Evolutionary conservation across 2,888 invertebrate species (phyloP), one percentile per base, ranked within the genome.

Genomic region (Platycnemis pennipes): DNA sequence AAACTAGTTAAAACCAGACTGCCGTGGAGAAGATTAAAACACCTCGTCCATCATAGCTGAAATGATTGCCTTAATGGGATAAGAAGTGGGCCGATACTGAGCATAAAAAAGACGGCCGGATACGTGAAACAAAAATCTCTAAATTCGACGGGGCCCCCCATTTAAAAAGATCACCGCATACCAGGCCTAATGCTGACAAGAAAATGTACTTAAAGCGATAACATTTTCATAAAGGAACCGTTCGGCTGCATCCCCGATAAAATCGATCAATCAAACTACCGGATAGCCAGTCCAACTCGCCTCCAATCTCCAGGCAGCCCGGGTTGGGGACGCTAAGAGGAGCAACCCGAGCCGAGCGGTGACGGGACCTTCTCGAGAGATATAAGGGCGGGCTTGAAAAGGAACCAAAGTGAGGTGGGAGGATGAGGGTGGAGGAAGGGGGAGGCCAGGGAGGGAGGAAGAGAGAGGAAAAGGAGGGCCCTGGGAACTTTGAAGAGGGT

Each of bases 401-500:
- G 37, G 77, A 77, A 77, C 77, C 77, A 16, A 37, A 8, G 22
- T 3, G 63, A 63, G 63, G 5, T 42, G 13, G 19, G 86, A 42
- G 86, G 86, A 42, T 16, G 86, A 42, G 42, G 16, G 37, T 0
- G 37, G 88, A 7, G 56, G 89, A 22, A 31, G 26, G 42, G 42
- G 53, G 42, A 16, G 89, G 89, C 42, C 26, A 37, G 37, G 42
- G 42, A 22, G 19, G 86, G 53, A 13, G 19, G 16, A 42, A 42
- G 42, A 44, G 26, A 63, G n/a, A 89, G 53, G 53, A 53, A 89
- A 42, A 89, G 53, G 56, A 42, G 53, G 91, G 91, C 44, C 91
- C 44, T 42, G 26, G 91, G 42, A 56, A 56, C 53, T 22, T 53
- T 91, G 91, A 91, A 69, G 91, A 91, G 91, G 91, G 91, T 91